Base-by-base conservation (phyloP, 2,888 invertebrate genomes). In the Thymelicus acteon region DNA sequence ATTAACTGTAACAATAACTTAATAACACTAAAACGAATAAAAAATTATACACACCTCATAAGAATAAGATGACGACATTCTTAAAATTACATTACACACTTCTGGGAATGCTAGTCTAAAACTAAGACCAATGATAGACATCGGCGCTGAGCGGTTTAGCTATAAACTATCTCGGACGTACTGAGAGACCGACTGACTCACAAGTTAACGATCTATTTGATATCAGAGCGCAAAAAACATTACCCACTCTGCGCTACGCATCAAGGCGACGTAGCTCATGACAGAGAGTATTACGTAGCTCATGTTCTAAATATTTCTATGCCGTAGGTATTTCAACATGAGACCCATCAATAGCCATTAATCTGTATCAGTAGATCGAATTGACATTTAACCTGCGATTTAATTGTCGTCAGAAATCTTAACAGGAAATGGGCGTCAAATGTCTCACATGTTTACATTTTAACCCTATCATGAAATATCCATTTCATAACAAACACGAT, bases 381-480 rank as follows among this genome's bases (percentile, higher is more conserved):
- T 72, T 85, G 88, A 89, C 89, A 88, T 87, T 75, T 90, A 90
- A 92, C 89, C 91, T 78, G 74, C 74, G 73, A 76, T 79, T 78
- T 73, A 78, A 80, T 81, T 80, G 77, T 81, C 81, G 48, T 48
- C 44, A 10, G 48, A n/a, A 48, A 48, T n/a, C n/a, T 15, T 48
- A 48, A 48, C n/a, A 0, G n/a, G 48, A n/a, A 48, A 48, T 48
- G 48, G 15, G 15, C 48, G 6, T 48, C 10, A 47, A 47, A 47
- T 47, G 47, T 47, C 10, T 12, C 40, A 40, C 7, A 8, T 8
- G 40, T 8, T 10, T 3, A 44, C 1, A 10, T 8, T 40, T 7
- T 44, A 12, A 31, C 3, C 31, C 3, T n/a, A n/a, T n/a, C n/a
- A n/a, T n/a, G n/a, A n/a, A n/a, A 31, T 31, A 2, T 31, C 19